Evolutionary conservation across 53 echinoderm and acorn worm species (phyloP).

Genomic region (Temnopleurus reevesii): DNA sequence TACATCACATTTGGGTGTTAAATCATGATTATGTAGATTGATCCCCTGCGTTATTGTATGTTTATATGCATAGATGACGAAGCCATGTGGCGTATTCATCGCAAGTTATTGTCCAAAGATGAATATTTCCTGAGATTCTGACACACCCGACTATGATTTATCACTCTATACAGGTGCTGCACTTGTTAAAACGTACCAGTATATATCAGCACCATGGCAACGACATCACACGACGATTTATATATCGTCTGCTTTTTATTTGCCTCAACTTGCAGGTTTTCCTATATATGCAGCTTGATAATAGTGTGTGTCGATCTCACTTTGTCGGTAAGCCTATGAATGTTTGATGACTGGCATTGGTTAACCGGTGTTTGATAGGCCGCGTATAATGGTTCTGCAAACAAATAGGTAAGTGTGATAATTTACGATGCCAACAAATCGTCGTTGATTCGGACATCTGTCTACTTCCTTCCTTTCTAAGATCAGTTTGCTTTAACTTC

Average conservation of each 20-base stretch:
- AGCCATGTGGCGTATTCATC: not conserved
- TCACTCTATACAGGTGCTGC: constrained; percentile 42
- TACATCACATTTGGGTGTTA: not conserved
- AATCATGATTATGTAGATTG: not conserved
- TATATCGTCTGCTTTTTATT: not conserved
- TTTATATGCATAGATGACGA: not conserved
- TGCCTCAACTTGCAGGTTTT: not conserved
- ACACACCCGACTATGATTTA: not conserved
- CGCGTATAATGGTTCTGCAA: not conserved
- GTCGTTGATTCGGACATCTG: not conserved
- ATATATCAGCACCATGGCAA: not conserved
- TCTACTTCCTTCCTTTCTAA: not conserved
- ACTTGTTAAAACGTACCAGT: constrained; percentile 13
- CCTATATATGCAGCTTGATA: not conserved
- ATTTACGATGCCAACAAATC: not conserved
- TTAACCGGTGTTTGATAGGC: not conserved
- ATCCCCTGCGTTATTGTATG: not conserved
- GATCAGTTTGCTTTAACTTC: not conserved
- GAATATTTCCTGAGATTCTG: constrained; percentile 8
- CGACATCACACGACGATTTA: constrained; percentile 28
- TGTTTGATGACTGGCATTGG: not conserved
- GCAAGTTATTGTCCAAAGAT: not conserved
- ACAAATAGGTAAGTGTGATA: constrained; percentile 1
- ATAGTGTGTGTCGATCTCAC: not conserved
- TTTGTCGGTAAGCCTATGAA: not conserved